phyloP scores from a whole-genome alignment of 2,113 vertebrate genomes.

The Scomber scombrus region DNA sequence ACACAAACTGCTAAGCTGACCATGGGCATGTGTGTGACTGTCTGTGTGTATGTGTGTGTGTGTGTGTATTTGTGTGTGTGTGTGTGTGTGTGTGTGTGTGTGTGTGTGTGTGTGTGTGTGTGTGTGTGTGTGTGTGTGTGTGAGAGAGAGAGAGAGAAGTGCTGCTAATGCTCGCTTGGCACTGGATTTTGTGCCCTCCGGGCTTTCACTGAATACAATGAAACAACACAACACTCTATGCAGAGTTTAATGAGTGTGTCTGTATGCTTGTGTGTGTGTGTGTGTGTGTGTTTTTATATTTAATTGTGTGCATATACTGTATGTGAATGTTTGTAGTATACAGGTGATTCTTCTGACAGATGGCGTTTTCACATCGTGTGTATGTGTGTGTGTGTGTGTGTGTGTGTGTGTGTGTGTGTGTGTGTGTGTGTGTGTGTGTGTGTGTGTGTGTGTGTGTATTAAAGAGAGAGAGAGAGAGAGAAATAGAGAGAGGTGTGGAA shows the following conservation, averaged over 20 bases:
- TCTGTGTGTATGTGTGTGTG: neutral
- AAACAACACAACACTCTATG: slow-evolving; percentile 48
- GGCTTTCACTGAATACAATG: slow-evolving; percentile 60
- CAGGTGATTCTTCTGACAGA: slow-evolving; percentile 76
- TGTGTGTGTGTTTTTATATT: slow-evolving; percentile 18
- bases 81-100: slow-evolving; percentile 1
- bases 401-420: slow-evolving; percentile 29
- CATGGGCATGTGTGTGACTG: slow-evolving; percentile 11
- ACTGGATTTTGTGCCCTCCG: slow-evolving; percentile 38
- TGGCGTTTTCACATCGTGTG: slow-evolving; percentile 56
- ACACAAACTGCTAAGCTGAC: slow-evolving; percentile 35
- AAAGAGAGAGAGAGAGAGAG: no score
- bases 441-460: slow-evolving; percentile 28
- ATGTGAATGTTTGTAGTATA: slow-evolving; percentile 49
- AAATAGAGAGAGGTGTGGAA: neutral
- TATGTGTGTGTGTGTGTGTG: slow-evolving; percentile 12
- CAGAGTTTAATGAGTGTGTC: slow-evolving; percentile 54
- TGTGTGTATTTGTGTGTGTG: slow-evolving; percentile 24
- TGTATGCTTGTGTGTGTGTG: slow-evolving; percentile 23
- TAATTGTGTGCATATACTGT: slow-evolving; percentile 21
- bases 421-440: slow-evolving; percentile 20
- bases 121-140: slow-evolving; percentile 24
- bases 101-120: neutral
- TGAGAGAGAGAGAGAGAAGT: neutral
- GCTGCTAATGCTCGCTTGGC: slow-evolving; percentile 52